Conservation (phyloP, 1,140 invertebrate species). For the Gryllus bimaculatus region DNA sequence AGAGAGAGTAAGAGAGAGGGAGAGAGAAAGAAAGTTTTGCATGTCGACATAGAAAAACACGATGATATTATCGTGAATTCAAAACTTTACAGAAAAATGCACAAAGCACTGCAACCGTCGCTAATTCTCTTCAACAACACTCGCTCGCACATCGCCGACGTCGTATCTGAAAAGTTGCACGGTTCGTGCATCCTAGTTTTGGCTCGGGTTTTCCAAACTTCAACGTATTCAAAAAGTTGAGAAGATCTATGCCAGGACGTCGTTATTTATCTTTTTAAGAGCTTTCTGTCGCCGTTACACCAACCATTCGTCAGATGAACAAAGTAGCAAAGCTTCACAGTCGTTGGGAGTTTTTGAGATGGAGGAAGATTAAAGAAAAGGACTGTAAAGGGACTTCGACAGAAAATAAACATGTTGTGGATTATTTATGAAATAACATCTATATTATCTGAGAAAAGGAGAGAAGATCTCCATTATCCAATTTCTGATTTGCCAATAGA, state of each 20-base stretch:
- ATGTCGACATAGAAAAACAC: not conserved
- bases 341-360: not conserved
- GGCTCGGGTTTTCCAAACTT: not conserved
- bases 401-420: not conserved
- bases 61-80: not conserved
- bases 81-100: not conserved
- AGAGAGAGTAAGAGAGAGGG: no score
- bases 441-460: not conserved
- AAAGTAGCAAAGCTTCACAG: not conserved
- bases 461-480: no score
- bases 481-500: no score
- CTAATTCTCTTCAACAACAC: not conserved
- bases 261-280: not conserved
- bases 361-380: not conserved
- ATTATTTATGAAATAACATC: not conserved
- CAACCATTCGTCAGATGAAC: not conserved
- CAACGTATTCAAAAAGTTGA: not conserved
- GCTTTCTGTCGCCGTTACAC: not conserved
- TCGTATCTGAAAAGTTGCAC: not conserved
- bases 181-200: not conserved
- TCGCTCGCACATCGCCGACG: not conserved
- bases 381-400: not conserved
- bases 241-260: not conserved
- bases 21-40: not conserved
- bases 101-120: not conserved